Percentiles rank a stretch among this genome's conserved stretches.
These are phyloP conservation scores for Setipinna tenuifilis DNA, from an alignment of 2,797 vertebrate species.

Conservation along the genomic window DNA sequence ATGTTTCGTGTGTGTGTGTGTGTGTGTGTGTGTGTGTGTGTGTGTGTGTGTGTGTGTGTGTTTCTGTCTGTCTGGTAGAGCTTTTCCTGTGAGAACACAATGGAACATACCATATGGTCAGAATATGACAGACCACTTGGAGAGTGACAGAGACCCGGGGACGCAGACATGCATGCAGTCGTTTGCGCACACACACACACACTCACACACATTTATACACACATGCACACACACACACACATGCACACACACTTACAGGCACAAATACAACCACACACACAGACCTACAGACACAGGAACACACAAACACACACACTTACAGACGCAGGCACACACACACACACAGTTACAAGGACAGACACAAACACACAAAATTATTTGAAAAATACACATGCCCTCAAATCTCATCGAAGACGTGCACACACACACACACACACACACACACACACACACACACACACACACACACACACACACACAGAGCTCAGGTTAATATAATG, in stretches of 20 bases:
- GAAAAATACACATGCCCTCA: too few species aligned
- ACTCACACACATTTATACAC: background rate
- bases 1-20: background rate
- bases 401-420: too few species aligned
- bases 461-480: background rate
- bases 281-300: background rate
- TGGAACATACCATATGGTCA: too few species aligned
- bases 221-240: background rate
- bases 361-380: too few species aligned
- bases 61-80: background rate
- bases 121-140: too few species aligned
- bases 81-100: background rate
- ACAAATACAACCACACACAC: background rate
- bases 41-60: slow-evolving; percentile 5
- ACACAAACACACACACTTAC: background rate
- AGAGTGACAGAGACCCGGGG: too few species aligned
- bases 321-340: background rate
- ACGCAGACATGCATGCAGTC: too few species aligned
- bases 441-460: background rate
- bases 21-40: background rate
- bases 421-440: background rate
- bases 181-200: background rate
- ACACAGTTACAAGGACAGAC: too few species aligned
- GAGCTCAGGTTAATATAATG: background rate
- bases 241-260: background rate